phyloP scores from a whole-genome alignment of 1,140 invertebrate genomes.

The Drosophila auraria region DNA sequence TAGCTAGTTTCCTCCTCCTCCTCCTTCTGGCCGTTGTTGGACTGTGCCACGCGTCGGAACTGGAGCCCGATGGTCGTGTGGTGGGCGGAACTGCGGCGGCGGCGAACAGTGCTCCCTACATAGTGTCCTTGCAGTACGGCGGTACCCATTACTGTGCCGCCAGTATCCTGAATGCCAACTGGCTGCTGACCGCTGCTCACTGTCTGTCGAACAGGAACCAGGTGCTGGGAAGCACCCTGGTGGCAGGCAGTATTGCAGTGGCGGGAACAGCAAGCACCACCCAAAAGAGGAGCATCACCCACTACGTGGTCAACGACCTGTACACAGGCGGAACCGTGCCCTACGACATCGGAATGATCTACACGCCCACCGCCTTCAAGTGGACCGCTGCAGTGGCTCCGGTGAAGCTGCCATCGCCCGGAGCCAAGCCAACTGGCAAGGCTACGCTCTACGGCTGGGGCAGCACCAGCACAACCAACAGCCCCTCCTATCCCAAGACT shows the following conservation, averaged over 20 bases:
- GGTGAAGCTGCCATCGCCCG: constrained; percentile 81
- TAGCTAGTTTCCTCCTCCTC: constrained; percentile 13
- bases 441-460: constrained; percentile 85
- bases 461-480: constrained; percentile 83
- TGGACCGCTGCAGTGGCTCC: constrained; percentile 85
- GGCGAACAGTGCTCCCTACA: constrained; percentile 75
- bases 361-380: constrained; percentile 85
- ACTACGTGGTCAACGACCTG: constrained; percentile 65
- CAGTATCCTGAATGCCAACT: constrained; percentile 85
- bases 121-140: constrained; percentile 78
- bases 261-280: constrained; percentile 66
- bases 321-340: constrained; percentile 84
- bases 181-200: constrained; percentile 86
- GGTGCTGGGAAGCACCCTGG: constrained; percentile 62
- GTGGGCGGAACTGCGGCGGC: constrained; percentile 74
- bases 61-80: constrained; percentile 66
- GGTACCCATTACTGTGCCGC: constrained; percentile 87
- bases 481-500: constrained; percentile 74
- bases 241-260: constrained; percentile 73
- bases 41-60: constrained; percentile 27
- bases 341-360: constrained; percentile 87
- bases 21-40: background rate
- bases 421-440: constrained; percentile 83
- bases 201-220: constrained; percentile 69
- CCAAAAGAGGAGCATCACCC: constrained; percentile 66